Evolutionary conservation across 1,140 invertebrate genomes (phyloP), one percentile per base, ranked within the genome.

Genomic region (Brachionus sp.): DNA sequence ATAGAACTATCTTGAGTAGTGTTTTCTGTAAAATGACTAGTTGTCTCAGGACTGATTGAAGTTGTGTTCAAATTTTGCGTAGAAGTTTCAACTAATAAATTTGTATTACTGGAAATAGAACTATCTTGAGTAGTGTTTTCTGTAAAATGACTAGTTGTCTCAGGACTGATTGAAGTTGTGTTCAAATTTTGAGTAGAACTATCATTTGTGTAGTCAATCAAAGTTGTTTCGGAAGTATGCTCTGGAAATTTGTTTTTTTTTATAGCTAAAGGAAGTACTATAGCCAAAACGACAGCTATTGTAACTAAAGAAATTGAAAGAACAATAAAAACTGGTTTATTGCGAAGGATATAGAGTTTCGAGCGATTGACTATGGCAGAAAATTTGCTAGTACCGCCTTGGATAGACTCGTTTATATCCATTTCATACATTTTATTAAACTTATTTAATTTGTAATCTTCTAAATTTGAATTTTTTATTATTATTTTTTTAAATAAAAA

Each of bases 361-460:
- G 1, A 19, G 37, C 16, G 16, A 37, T 37, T 39, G 35, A 37
- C 12, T 23, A 39, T 70, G 19, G 3, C 37, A n/a, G 35, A 57
- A 57, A 57, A 57, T 57, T 4, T 57, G 9, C 50, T 57, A 19
- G 50, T 57, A 3, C 7, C 37, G n/a, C 10, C 35, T 39, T 19
- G 9, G n/a, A 4, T n/a, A 33, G 33, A 33, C 13, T 70, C 66
- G 16, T 39, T 70, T 7, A 70, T 70, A 6, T 70, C 66, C 66
- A 70, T 70, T 37, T 70, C 66, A 39, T 37, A 70, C 66, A 70
- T 70, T 70, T 37, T n/a, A n/a, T n/a, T 70, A 39, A 3, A 57
- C 19, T 35, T 9, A 57, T 16, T n/a, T 46, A 12, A 12, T 46
- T 46, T 64, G 13, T 37, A 66, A 35, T 66, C 10, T 33, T 37